Base-by-base conservation (phyloP, 2,888 invertebrate species). In the Erynnis tages region DNA sequence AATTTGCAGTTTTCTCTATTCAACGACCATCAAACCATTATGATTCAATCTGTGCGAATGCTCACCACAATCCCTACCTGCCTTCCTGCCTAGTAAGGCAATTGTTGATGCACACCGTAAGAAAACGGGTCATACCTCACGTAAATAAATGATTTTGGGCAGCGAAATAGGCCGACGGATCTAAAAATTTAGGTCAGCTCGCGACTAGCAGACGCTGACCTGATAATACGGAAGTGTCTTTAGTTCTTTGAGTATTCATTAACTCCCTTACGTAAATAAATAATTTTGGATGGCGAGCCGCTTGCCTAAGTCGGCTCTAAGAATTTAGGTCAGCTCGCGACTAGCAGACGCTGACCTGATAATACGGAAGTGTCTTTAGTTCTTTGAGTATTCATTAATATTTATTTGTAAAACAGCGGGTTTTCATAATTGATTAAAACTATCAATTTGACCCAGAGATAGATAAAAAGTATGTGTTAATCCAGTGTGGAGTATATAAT, bases 71-170 rank as follows among this genome's bases (percentile, higher is more conserved):
- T 23, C 11, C 44, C 21, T 23, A 13, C n/a, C 11, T 44, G 44
- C 21, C 32, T 44, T n/a, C n/a, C n/a, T n/a, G n/a, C n/a, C n/a
- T 21, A 44, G 32, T 32, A 44, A 44, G 43, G 27, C 27, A 4
- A 19, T 8, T 30, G 30, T 23, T 32, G 23, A 32, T 44, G 11
- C 19, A n/a, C n/a, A 7, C 5, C 29, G 37, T 47, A 38, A 38
- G 38, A 38, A 38, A 29, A 1, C n/a, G 19, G 38, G 21, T 19
- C 29, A 38, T 29, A 19, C 29, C 21, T 29, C 13, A 8, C 27
- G 13, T 47, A 37, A 38, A 46, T 46, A 46, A 46, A 46, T 46
- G 19, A 46, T 35, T 46, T 46, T 17, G 11, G 8, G 17, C 16
- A 10, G 16, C 23, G 35, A 17, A 37, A 17, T 25, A 17, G n/a